Percentiles rank a stretch among this genome's conserved stretches.
These are phyloP conservation scores for Ricordea florida DNA, from an alignment of 92 coral and sea anemone genomes.

Conservation along the genomic window DNA sequence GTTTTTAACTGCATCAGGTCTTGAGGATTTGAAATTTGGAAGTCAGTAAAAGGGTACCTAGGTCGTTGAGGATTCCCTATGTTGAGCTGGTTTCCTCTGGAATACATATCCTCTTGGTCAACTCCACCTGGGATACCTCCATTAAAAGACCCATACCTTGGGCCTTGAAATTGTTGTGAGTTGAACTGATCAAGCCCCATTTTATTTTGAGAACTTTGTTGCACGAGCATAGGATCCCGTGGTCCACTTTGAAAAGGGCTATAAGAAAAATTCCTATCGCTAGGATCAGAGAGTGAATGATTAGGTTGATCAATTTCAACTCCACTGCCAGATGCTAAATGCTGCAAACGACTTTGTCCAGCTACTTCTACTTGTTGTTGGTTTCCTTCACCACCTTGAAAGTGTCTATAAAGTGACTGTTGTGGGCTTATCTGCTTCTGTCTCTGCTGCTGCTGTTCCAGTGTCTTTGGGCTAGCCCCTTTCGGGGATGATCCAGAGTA, in stretches of 20 bases:
- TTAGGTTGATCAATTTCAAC: constrained; percentile 63
- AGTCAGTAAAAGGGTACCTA: constrained; percentile 67
- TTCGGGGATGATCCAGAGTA: constrained; percentile 82
- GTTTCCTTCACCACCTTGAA: constrained; percentile 71
- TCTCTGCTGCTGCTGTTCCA: constrained; percentile 59
- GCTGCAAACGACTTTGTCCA: constrained; percentile 59
- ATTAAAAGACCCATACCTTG: constrained; percentile 46
- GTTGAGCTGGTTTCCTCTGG: constrained; percentile 55
- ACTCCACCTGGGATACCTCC: constrained; percentile 38
- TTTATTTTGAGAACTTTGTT: constrained; percentile 66
- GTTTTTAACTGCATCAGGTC: constrained; percentile 86
- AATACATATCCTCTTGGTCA: constrained; percentile 45
- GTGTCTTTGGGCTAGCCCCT: constrained; percentile 68
- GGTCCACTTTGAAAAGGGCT: constrained; percentile 67
- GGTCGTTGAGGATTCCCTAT: constrained; percentile 57
- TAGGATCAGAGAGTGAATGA: constrained; percentile 49
- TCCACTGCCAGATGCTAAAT: constrained; percentile 1
- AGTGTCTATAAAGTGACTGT: constrained; percentile 74
- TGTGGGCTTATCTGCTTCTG: constrained; percentile 73
- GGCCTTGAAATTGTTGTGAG: constrained; percentile 51
- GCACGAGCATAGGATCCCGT: constrained; percentile 58
- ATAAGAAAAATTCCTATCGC: constrained; percentile 50
- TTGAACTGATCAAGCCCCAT: constrained; percentile 56
- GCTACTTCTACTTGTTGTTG: constrained; percentile 71
- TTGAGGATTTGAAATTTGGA: constrained; percentile 72